phyloP scores from a whole-genome alignment of 2,113 vertebrate species.

The Eidolon helvum region DNA sequence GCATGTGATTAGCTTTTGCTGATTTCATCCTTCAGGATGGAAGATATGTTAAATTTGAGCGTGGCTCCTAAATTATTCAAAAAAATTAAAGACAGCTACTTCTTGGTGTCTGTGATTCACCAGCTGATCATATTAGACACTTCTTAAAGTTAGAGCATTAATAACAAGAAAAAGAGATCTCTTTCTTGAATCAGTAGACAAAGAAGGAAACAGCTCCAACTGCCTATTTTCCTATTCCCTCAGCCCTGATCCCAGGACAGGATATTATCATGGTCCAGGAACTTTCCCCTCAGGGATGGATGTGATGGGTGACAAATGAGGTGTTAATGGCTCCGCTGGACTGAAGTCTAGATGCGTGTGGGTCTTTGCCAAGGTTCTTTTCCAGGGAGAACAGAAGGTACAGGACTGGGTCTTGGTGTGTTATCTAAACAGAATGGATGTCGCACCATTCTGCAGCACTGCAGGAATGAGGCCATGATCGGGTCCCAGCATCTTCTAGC shows the following conservation, averaged over 20 bases:
- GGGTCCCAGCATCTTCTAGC: not conserved
- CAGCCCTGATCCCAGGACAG: conserved; percentile 18
- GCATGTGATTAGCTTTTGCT: not conserved
- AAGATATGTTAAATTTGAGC: not conserved
- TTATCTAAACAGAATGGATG: not conserved
- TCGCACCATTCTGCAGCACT: not conserved
- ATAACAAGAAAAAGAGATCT: not conserved
- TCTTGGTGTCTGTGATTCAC: not conserved
- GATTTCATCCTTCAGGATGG: not conserved
- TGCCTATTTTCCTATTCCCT: not conserved
- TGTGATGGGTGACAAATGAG: conserved; percentile 63
- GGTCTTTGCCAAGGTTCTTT: conserved; percentile 43
- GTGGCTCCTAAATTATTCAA: not conserved
- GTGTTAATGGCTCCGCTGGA: conserved; percentile 61
- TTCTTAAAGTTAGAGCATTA: not conserved
- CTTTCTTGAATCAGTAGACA: not conserved
- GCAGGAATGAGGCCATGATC: not conserved
- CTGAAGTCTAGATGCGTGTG: not conserved
- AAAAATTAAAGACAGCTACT: not conserved
- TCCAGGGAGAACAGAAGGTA: not conserved
- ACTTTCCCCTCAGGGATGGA: conserved; percentile 22
- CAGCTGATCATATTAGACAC: not conserved
- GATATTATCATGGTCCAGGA: conserved; percentile 8
- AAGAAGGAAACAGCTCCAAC: not conserved
- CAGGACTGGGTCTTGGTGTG: not conserved